Percentiles rank a stretch among this genome's conserved stretches.
Evolutionary conservation across 2,797 vertebrate genomes (phyloP).

Genomic region (Tokudaia tokunoshimensis): DNA sequence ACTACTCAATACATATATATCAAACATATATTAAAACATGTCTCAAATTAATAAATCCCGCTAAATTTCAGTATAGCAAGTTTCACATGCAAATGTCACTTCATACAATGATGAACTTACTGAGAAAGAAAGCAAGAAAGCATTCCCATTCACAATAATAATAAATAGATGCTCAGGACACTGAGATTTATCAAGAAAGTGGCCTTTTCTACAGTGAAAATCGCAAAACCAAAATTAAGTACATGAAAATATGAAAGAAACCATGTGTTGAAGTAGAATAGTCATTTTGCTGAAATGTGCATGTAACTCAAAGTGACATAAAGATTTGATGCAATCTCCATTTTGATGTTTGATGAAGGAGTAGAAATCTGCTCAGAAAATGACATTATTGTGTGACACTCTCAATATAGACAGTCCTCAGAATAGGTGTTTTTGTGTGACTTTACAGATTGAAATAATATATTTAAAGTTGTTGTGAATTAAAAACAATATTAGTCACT

Average conservation of each 20-base stretch:
- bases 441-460: neutral
- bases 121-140: neutral
- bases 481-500: neutral
- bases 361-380: neutral
- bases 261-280: neutral
- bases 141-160: neutral
- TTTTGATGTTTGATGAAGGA: neutral
- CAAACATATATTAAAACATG: neutral
- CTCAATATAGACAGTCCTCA: neutral
- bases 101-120: neutral
- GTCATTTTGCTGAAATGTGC: neutral
- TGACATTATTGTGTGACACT: neutral
- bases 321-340: neutral
- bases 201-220: neutral
- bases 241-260: neutral
- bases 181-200: neutral
- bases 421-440: neutral
- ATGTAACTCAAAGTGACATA: neutral
- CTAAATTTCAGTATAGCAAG: neutral
- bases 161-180: neutral
- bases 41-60: neutral
- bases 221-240: neutral
- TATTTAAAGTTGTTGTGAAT: neutral
- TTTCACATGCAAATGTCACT: too few species aligned
- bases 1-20: neutral